Evolutionary conservation across 1,140 invertebrate genomes (phyloP), one percentile per base, ranked within the genome.

Genomic region (Phymorhynchus buccinoides): DNA sequence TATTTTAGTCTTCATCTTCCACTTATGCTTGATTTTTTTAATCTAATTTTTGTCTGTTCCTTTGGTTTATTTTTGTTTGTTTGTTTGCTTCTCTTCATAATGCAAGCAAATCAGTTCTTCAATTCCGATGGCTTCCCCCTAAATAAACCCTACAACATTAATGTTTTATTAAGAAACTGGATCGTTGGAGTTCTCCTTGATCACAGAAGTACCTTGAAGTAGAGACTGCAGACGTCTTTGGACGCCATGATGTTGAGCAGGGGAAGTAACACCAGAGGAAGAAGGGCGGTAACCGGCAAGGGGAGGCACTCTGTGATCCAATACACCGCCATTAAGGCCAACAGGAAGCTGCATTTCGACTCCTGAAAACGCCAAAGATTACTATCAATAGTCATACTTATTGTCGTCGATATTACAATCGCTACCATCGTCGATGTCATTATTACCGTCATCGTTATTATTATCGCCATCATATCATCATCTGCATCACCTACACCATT

Each of bases 291-390:
- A 3, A 93, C 92, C 6, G 93, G 88, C 41, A 95, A 84, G 0
- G 94, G 94, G 16, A 95, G 86, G 16, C 91, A 87, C 84, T 95
- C 94, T 41, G 91, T 90, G 18, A 93, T 87, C 94, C 94, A 95
- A 52, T 84, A 88, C 14, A 88, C 84, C 1, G 87, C 86, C 86
- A 89, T 88, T 4, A 89, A 27, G 4, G 18, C 27, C 39, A 78
- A 22, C 75, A 78, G 27, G 41, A 32, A 78, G 22, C 39, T 48
- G 22, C 75, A 78, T 44, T 48, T 78, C 39, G 39, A 44, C 39
- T 44, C 39, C 75, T 42, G 39, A 42, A 44, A 42, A 9, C 39
- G n/a, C n/a, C n/a, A n/a, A n/a, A n/a, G n/a, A n/a, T n/a, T n/a
- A n/a, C n/a, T n/a, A n/a, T n/a, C n/a, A n/a, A n/a, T n/a, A n/a